Base-by-base conservation (phyloP, 2,113 vertebrate species). In the Barbus barbus region DNA sequence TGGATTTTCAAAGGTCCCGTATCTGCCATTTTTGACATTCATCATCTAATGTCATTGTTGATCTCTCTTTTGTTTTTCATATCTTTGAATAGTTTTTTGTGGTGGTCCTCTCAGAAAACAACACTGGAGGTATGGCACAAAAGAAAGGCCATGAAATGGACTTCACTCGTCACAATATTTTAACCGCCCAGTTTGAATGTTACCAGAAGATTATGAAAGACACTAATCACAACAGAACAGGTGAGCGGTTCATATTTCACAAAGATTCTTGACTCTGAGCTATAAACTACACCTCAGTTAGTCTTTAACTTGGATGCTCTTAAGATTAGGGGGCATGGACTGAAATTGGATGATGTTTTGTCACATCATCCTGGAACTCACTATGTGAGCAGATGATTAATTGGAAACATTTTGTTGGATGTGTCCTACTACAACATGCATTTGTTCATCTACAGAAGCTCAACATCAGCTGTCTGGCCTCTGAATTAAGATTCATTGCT, bases 161-260 rank as follows among this genome's bases (percentile, higher is more conserved):
- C 3, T 86, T 92, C 1, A 92, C 93, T 20, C 89, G 89, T 77
- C 92, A 95, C 90, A 95, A 94, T 79, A 98, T 99, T 16, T 91
- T 96, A 91, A 95, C 91, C 0, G 97, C 97, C 9, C 98, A 99
- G 78, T 99, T 95, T 88, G 94, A 97, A 78, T 99, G 98, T 73
- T 99, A 97, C 90, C 97, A 99, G 89, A 95, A 94, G 88, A 98
- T 99, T 28, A 90, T 95, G 86, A 95, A 95, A 78, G 92, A 96
- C 28, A 91, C 93, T 0, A 28, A 88, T 4, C 83, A 38, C 26
- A 86, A 82, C 24, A 82, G 48, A 20, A 78, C 5, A 56, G 93
- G 95, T 95, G 85, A 83, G 46, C 26, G 28, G 3, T 13, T 5
- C 24, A 26, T 5, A 36, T n/a, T 38, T 36, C 22, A 73, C n/a